Base-by-base conservation (phyloP, 1,140 invertebrate genomes). In the Drosophila pectinifera region DNA sequence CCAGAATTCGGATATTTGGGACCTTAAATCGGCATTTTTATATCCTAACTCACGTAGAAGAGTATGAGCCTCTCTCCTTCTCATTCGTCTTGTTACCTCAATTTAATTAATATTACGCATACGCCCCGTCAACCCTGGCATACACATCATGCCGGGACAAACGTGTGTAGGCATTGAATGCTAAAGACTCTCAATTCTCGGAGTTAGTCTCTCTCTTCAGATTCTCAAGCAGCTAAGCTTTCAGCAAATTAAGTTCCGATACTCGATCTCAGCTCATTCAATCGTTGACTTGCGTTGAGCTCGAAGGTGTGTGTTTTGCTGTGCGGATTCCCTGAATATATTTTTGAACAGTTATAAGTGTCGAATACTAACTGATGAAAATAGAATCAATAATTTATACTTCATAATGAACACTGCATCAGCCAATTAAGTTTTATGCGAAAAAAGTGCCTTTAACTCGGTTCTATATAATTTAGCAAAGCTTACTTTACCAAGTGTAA, bases 241-340 rank as follows among this genome's bases (percentile, higher is more conserved):
- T 20, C 31, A 53, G 31, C 18, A 36, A 36, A 53, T 53, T 34
- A n/a, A n/a, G 31, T 36, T 36, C 18, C 18, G 31, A 53, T 53
- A 16, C 18, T 3, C 3, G 31, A 13, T 53, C 28, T 53, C 49
- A 5, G 14, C 31, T 53, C 28, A 53, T 22, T 53, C 49, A 18
- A 36, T 53, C 31, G 3, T 5, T 13, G 49, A n/a, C 18, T 53
- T 18, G 13, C 31, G 49, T 22, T 20, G 48, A 51, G 18, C 18
- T 51, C 18, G n/a, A 13, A 51, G 48, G 48, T 36, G 11, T 20
- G 28, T 36, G 4, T 34, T 46, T 24, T n/a, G 0, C 4, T 0
- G 45, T 13, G 3, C 28, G 3, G 3, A 2, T 14, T 49, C 8
- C 13, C 2, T 5, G 6, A 18, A 18, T 13, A 13, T 18, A 13